phyloP scores from a whole-genome alignment of 2,797 vertebrate genomes.

The Girardinus metallicus region DNA sequence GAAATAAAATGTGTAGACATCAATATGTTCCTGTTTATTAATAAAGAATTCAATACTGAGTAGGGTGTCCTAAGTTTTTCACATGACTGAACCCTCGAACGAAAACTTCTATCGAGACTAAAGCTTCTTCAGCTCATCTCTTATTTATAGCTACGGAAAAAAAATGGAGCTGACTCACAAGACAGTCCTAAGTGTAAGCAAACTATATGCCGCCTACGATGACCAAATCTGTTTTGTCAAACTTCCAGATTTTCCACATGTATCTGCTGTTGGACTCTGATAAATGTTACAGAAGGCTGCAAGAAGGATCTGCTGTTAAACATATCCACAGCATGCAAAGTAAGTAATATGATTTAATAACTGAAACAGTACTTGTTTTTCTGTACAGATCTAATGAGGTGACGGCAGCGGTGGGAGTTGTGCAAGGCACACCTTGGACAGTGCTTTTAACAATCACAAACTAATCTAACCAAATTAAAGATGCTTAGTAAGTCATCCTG shows the following conservation, averaged over 20 bases:
- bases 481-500: background rate
- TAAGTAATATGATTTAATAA: background rate
- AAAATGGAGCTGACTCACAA: slow-evolving; percentile 32
- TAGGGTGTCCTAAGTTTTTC: background rate
- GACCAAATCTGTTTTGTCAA: slow-evolving; percentile 55
- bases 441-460: background rate
- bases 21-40: background rate
- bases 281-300: slow-evolving; percentile 28
- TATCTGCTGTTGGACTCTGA: slow-evolving; percentile 39
- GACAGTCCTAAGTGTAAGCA: slow-evolving; percentile 45
- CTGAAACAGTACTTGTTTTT: background rate
- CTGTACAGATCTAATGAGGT: background rate
- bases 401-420: background rate
- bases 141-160: slow-evolving; percentile 54
- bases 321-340: slow-evolving; percentile 9
- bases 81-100: background rate
- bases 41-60: background rate
- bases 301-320: slow-evolving; percentile 13
- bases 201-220: slow-evolving; percentile 38
- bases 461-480: background rate
- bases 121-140: slow-evolving; percentile 6
- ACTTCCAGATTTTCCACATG: slow-evolving; percentile 48
- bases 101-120: slow-evolving; percentile 1
- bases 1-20: background rate
- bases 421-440: background rate